A percentile compares a stretch with the other conserved stretches of the same genome.
phyloP scores from a whole-genome alignment of 2,888 invertebrate species.

The Operophtera brumata region DNA sequence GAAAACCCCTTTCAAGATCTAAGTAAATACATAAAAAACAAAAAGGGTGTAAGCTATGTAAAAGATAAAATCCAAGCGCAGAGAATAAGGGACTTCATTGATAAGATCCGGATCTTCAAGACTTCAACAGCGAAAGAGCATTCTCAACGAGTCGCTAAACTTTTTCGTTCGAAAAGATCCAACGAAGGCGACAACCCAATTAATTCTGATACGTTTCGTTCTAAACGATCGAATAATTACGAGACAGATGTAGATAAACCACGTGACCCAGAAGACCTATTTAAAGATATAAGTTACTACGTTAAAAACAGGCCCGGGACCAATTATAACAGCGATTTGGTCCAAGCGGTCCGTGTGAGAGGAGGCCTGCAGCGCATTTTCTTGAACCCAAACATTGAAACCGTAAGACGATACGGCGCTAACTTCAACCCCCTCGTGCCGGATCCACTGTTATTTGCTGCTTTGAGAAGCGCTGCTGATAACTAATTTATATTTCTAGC shows the following conservation, averaged over 20 bases:
- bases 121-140: constrained; percentile 4
- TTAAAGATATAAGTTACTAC: constrained; percentile 58
- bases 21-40: constrained; percentile 37
- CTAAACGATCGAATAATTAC: constrained; percentile 39
- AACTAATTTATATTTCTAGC: constrained; percentile 25
- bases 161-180: constrained; percentile 1
- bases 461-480: constrained; percentile 35
- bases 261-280: constrained; percentile 43
- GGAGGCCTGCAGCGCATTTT: constrained; percentile 47
- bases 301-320: constrained; percentile 53
- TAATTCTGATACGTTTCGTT: not conserved
- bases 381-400: constrained; percentile 48
- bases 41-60: constrained; percentile 34
- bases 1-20: constrained; percentile 43
- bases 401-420: constrained; percentile 51
- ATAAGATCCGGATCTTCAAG: constrained; percentile 22
- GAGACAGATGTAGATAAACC: constrained; percentile 40
- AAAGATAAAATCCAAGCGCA: constrained; percentile 35
- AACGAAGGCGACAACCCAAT: too few species aligned
- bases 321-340: constrained; percentile 36
- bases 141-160: constrained; percentile 1
- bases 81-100: constrained; percentile 38
- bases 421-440: constrained; percentile 56
- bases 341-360: constrained; percentile 46
- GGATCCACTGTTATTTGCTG: constrained; percentile 37